phyloP scores from a whole-genome alignment of 2,113 vertebrate species.

The Lepus timidus region DNA sequence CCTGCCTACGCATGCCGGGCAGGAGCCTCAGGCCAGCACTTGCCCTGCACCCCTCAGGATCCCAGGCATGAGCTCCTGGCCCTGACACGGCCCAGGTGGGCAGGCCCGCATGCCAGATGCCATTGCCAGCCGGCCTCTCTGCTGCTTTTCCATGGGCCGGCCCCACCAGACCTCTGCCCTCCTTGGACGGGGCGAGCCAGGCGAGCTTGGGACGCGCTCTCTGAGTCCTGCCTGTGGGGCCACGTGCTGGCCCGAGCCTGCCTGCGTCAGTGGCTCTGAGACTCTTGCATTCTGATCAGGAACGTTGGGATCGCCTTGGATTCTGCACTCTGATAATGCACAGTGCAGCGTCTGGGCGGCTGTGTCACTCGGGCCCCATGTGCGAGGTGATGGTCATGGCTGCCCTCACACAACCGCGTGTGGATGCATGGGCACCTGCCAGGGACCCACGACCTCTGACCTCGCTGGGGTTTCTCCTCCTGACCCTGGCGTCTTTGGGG shows the following conservation, averaged over 20 bases:
- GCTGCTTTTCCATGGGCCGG: background rate
- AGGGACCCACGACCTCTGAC: too few species aligned
- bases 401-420: too few species aligned
- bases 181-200: background rate
- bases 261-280: accelerated
- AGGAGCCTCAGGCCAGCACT: too few species aligned
- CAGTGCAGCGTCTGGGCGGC: background rate
- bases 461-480: background rate
- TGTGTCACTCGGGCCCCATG: accelerated
- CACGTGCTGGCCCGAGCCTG: background rate
- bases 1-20: background rate
- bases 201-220: too few species aligned
- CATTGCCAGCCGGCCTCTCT: too few species aligned
- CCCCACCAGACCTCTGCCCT: background rate
- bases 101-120: background rate
- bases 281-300: too few species aligned
- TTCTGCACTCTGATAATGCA: background rate
- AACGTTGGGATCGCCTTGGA: too few species aligned
- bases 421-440: too few species aligned
- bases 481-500: background rate
- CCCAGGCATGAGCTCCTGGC: background rate
- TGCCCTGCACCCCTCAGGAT: too few species aligned
- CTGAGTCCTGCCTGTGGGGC: too few species aligned
- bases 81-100: background rate
- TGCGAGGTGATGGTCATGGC: too few species aligned